Evolutionary conservation across 2,113 vertebrate species (phyloP).

Genomic region (Sminthopsis crassicaudata): DNA sequence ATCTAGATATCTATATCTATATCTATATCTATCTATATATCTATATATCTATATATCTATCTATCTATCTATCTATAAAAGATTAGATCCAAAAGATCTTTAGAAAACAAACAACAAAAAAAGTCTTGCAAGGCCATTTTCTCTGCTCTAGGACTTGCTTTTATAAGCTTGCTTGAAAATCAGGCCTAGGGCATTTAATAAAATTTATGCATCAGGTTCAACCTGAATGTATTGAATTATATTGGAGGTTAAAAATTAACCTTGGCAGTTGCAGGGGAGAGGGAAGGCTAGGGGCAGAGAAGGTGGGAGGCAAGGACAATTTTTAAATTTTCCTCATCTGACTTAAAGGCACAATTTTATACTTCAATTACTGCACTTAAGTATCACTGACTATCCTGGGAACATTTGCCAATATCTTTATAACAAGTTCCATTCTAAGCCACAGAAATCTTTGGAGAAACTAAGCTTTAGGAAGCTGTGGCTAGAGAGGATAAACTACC

Average conservation of each 20-base stretch:
- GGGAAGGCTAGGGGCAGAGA: conserved; percentile 34
- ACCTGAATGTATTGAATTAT: conserved; percentile 68
- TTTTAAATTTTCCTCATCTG: conserved; percentile 62
- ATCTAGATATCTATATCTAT: no score
- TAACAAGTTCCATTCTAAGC: conserved; percentile 65
- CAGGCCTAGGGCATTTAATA: conserved; percentile 58
- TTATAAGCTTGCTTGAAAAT: conserved; percentile 52
- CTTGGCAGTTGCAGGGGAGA: conserved; percentile 67
- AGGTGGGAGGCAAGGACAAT: not conserved
- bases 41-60: no score
- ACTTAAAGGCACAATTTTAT: conserved; percentile 63
- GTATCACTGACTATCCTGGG: conserved; percentile 59
- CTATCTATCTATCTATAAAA: conserved; percentile 57
- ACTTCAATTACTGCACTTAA: conserved; percentile 66
- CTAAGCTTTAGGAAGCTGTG: not conserved
- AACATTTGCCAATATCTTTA: conserved; percentile 65
- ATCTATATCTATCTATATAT: no score
- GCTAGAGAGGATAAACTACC: not conserved
- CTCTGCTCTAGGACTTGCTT: conserved; percentile 60
- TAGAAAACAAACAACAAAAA: conserved; percentile 61
- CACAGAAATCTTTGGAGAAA: not conserved
- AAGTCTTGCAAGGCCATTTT: conserved; percentile 64
- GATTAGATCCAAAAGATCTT: conserved; percentile 63
- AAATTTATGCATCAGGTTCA: conserved; percentile 73
- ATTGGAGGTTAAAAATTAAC: conserved; percentile 71